Evolutionary conservation across 2,797 vertebrate species (phyloP).

Genomic region (Sebastes cheni): DNA sequence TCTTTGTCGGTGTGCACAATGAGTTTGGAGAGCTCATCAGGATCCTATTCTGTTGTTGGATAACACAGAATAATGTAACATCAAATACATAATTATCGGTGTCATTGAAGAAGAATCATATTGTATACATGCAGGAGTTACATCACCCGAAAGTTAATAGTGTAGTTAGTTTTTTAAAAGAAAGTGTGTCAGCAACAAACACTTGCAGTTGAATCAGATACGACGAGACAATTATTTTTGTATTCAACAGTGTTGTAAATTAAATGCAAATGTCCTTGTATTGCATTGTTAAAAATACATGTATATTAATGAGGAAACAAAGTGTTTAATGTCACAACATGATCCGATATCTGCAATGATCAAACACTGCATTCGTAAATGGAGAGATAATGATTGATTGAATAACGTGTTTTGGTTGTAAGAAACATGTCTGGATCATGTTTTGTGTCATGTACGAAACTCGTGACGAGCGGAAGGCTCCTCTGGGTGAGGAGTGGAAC

Average conservation of each 20-base stretch:
- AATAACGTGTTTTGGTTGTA: neutral
- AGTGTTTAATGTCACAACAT: neutral
- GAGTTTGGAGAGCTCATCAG: neutral
- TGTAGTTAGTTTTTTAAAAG: neutral
- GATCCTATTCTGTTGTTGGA: conserved; percentile 1
- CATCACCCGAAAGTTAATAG: neutral
- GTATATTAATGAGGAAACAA: neutral
- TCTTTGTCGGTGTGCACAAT: conserved; percentile 5
- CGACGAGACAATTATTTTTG: too few relatives aligned
- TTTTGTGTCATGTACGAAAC: neutral
- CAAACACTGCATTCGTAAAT: neutral
- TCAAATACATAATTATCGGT: neutral
- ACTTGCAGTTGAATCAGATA: neutral
- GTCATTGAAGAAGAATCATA: neutral
- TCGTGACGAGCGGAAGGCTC: neutral
- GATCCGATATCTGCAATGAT: neutral
- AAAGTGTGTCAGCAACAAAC: conserved; percentile 1
- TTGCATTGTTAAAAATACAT: neutral
- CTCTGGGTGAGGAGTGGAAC: neutral
- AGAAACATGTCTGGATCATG: neutral
- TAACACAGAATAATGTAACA: conserved; percentile 25
- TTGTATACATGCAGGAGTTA: neutral
- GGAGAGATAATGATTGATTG: neutral
- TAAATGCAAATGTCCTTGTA: neutral
- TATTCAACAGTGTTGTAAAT: neutral